Evolutionary conservation across 2,888 invertebrate species (phyloP).

Genomic region (Serripes groenlandicus): DNA sequence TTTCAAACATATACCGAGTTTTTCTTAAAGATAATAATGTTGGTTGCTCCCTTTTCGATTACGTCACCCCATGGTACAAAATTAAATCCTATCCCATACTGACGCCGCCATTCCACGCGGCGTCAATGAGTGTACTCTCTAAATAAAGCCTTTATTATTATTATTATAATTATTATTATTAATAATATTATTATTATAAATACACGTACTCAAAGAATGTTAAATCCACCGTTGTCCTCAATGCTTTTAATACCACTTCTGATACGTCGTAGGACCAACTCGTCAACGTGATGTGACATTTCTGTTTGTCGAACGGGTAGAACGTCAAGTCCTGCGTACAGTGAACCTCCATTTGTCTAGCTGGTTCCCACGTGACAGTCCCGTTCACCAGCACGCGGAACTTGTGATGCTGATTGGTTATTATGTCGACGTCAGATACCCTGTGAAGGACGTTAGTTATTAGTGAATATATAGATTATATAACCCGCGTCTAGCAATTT

Average conservation of each 20-base stretch:
- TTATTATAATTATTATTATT: background rate
- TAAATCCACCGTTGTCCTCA: slow-evolving; percentile 25
- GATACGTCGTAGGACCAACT: slow-evolving; percentile 36
- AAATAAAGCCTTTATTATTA: too few relatives aligned
- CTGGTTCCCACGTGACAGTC: slow-evolving; percentile 38
- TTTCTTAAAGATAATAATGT: too few relatives aligned
- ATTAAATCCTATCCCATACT: too few relatives aligned
- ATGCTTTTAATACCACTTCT: slow-evolving; percentile 25
- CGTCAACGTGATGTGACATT: slow-evolving; percentile 45
- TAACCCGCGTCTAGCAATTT: too few relatives aligned
- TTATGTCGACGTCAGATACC: background rate
- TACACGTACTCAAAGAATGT: slow-evolving; percentile 47
- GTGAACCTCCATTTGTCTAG: slow-evolving; percentile 33
- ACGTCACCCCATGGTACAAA: too few relatives aligned
- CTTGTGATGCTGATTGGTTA: slow-evolving; percentile 25
- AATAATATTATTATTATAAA: too few relatives aligned
- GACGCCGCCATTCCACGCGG: too few relatives aligned
- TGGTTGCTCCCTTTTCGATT: too few relatives aligned
- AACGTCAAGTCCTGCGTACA: slow-evolving; percentile 51
- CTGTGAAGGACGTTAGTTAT: too few relatives aligned
- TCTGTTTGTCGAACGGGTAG: slow-evolving; percentile 63
- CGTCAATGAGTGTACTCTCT: too few relatives aligned
- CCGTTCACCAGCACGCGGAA: slow-evolving; percentile 14
- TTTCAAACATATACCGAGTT: too few relatives aligned
- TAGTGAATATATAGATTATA: too few relatives aligned